These are phyloP conservation scores for Hestina assimilis DNA, from an alignment of 1,140 invertebrate genomes.

Conservation along the genomic window DNA sequence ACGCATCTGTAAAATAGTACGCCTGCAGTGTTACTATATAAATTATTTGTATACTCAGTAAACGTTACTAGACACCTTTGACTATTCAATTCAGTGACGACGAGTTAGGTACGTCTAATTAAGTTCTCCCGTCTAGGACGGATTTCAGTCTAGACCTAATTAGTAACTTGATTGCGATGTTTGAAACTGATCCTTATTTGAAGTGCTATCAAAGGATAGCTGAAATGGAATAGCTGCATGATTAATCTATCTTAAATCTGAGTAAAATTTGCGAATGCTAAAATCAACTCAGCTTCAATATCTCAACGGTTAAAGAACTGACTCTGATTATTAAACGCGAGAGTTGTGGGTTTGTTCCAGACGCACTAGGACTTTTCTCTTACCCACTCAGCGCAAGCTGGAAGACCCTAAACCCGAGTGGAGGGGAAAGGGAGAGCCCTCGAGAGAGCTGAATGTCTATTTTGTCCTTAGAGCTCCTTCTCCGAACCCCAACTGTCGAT, in stretches of 20 bases:
- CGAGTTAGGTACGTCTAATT: slow-evolving; percentile 8
- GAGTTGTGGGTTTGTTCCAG: not conserved
- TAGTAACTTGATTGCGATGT: slow-evolving; percentile 5
- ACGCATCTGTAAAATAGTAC: too few species aligned
- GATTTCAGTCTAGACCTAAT: slow-evolving; percentile 11
- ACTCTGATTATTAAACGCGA: not conserved
- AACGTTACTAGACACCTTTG: not conserved
- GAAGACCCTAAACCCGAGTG: too few species aligned
- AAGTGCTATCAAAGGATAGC: not conserved
- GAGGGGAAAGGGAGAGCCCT: too few species aligned
- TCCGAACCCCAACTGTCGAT: too few species aligned
- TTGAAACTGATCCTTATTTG: slow-evolving; percentile 12
- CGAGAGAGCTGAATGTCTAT: too few species aligned
- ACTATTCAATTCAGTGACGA: slow-evolving; percentile 2
- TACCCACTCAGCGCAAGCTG: too few species aligned
- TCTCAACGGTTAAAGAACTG: too few species aligned
- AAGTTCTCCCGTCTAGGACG: slow-evolving; percentile 1
- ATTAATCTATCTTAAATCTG: not conserved
- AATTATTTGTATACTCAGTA: not conserved
- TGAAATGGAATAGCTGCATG: not conserved
- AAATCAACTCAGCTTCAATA: too few species aligned
- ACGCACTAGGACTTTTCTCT: too few species aligned
- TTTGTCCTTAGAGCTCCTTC: too few species aligned
- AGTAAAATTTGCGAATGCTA: too few species aligned
- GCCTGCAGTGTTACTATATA: not conserved